phyloP scores from a whole-genome alignment of 1,140 invertebrate species.

The Holcopasites calliopsidis region DNA sequence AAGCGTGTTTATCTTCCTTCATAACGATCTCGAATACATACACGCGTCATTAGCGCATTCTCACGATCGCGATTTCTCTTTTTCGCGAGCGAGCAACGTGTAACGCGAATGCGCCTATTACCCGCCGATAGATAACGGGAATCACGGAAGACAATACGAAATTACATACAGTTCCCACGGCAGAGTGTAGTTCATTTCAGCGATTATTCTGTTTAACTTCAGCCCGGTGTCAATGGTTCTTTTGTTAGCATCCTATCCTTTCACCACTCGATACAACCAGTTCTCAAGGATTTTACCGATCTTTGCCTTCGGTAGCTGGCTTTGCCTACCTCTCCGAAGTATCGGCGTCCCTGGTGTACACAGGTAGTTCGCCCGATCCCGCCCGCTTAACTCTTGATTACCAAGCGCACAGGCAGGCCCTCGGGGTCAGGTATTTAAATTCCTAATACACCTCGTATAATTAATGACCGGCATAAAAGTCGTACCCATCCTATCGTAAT shows the following conservation, averaged over 20 bases:
- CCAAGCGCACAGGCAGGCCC: constrained; percentile 4
- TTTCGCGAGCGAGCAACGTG: not conserved
- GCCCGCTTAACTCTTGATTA: constrained; percentile 19
- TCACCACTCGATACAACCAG: constrained; percentile 8
- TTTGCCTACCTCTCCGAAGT: not conserved
- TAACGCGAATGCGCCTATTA: not conserved
- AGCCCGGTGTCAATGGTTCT: not conserved
- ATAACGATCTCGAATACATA: too few species aligned
- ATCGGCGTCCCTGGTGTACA: too few species aligned
- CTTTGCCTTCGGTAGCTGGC: constrained; percentile 15
- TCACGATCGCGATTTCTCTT: not conserved
- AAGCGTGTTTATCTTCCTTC: too few species aligned
- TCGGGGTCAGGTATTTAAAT: not conserved
- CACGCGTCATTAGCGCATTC: not conserved
- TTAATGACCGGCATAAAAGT: too few species aligned
- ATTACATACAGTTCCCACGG: not conserved
- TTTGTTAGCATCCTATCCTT: constrained; percentile 34
- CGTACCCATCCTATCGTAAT: too few species aligned
- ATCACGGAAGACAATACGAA: constrained; percentile 20
- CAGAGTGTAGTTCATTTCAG: not conserved
- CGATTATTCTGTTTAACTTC: constrained; percentile 23
- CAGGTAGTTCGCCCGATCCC: not conserved
- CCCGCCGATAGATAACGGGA: constrained; percentile 17
- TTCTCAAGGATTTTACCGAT: constrained; percentile 39
- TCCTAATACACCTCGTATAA: constrained; percentile 1